Base-by-base conservation (phyloP, 2,888 invertebrate species). In the Fissipunctia ypsillon region DNA sequence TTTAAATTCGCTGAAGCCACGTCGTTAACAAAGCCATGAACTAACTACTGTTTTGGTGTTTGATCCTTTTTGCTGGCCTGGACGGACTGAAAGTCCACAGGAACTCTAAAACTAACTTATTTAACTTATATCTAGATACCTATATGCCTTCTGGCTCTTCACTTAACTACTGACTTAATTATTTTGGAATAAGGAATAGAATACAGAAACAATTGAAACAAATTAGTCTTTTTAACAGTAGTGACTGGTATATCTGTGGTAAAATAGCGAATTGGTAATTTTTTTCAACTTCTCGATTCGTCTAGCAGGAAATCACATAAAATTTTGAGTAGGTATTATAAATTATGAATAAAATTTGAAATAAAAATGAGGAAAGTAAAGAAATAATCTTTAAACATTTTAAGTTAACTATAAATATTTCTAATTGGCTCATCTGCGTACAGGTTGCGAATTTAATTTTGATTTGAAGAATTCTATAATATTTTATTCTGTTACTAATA, bases 31-130 rank as follows among this genome's bases (percentile, higher is more conserved):
- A 88, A 74, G 76, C 88, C 91, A 90, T 89, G 91, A 84, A 92
- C 94, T 94, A 94, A 92, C 96, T 96, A 96, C 95, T 92, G 94
- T 92, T 93, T 96, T 96, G 95, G 95, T 95, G 95, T 96, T 92
- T 94, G 92, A 94, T 95, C 95, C 96, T 95, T 95, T 79, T 91
- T 92, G 89, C 85, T 86, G 90, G 93, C 95, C 95, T 95, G 94
- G 94, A 95, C 94, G 95, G 95, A 95, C 95, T 90, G 64, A 64
- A 90, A 91, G 95, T 95, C 95, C 95, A 91, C 95, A 95, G 95
- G 95, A 95, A 94, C 93, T 91, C 90, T 94, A 93, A 84, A 80
- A 59, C 92, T 94, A 94, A 85, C 88, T 90, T 91, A 90, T 63
- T 80, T 78, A 77, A 84, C 75, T 85, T 86, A 84, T 72, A 31